Evolutionary conservation across 2,113 vertebrate species (phyloP), one percentile per base, ranked within the genome.

Genomic region (Setophaga kirtlandii): DNA sequence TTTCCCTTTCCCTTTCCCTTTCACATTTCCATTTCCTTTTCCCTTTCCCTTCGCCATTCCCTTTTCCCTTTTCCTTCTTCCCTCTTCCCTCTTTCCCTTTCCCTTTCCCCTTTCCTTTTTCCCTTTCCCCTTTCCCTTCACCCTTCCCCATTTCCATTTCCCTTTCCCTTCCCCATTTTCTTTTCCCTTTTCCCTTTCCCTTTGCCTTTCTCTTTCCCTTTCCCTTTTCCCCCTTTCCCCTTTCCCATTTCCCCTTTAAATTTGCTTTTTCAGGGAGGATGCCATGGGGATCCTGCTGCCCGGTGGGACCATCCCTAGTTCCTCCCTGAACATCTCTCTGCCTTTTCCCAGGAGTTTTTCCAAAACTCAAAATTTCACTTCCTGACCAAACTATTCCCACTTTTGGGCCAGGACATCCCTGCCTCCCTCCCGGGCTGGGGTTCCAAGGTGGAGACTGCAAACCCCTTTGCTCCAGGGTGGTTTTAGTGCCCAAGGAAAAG

Each of bases 271-370:
- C 7, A 2, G 8, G 31, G n/a, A 33, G 53, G 50, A n/a, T 27
- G 67, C 31, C 0, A 5, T 1, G 27, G 44, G 44, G 4, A 1
- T 4, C 12, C 67, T 15, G 70, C 47, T 23, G 35, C n/a, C 60
- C 78, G 11, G 0, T 0, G 15, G 50, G 65, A 42, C 22, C 58
- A 47, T 20, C 70, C 4, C 2, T 1, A 58, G 9, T 6, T 27
- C 33, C 9, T 14, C 58, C 68, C 56, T 7, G 24, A 28, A 2
- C 15, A 15, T 10, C 76, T 59, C n/a, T 35, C 31, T 35, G 49
- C 39, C 70, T 64, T 71, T 42, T 4, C 75, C 24, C 70, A 15
- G 49, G 6, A 3, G 1, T 7, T 64, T 7, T 64, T 9, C 86
- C 23, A 24, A 47, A 63, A 39, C 2, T 14, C 22, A 0, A 21